These are phyloP conservation scores for Phaethornis superciliosus DNA, from an alignment of 2,113 vertebrate genomes.

Conservation along the genomic window DNA sequence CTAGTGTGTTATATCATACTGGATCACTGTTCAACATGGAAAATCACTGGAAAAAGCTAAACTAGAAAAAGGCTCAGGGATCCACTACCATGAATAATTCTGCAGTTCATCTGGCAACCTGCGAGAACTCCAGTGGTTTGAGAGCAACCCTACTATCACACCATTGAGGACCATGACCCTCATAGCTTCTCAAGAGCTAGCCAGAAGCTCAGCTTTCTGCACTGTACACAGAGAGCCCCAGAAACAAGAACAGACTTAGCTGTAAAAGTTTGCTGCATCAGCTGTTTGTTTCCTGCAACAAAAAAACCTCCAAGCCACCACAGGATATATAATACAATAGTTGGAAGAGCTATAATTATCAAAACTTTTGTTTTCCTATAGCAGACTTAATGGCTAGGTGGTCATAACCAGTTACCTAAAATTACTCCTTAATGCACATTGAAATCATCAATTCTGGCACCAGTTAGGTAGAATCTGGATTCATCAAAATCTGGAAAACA, in stretches of 20 bases:
- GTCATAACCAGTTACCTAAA: neutral
- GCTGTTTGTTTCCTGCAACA: slow-evolving; percentile 48
- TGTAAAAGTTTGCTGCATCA: neutral
- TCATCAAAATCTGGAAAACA: neutral
- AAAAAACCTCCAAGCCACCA: slow-evolving; percentile 14
- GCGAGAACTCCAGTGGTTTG: neutral
- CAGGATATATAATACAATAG: slow-evolving; percentile 59
- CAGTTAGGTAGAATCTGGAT: neutral
- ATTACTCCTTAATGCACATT: neutral
- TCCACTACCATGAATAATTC: accelerated
- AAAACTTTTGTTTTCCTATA: slow-evolving; percentile 5
- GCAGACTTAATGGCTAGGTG: neutral
- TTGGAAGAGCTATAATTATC: slow-evolving; percentile 65
- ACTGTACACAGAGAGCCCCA: neutral
- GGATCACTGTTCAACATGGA: neutral
- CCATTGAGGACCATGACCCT: neutral
- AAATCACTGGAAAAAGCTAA: neutral
- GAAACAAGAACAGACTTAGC: neutral
- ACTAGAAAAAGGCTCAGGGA: neutral
- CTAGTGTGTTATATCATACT: neutral
- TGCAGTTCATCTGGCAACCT: neutral
- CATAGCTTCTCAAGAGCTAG: neutral
- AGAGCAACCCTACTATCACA: accelerated
- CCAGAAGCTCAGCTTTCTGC: neutral
- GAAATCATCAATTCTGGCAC: neutral